Evolutionary conservation across 2,797 vertebrate species (phyloP).

Genomic region (Austrolebias charrua): DNA sequence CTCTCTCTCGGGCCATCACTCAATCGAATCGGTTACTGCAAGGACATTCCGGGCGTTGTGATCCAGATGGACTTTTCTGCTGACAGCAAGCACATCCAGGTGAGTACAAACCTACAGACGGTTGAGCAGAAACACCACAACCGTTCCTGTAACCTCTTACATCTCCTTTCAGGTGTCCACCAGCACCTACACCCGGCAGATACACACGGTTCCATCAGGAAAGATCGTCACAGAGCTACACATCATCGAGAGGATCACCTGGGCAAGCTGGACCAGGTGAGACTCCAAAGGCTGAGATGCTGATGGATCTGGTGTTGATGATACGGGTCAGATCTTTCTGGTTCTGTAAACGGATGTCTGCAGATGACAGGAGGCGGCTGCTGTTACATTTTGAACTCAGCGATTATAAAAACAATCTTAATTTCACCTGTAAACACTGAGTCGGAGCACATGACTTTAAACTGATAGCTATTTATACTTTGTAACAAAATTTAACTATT

Average conservation of each 20-base stretch:
- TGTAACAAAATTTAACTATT: no score
- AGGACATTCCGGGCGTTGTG: constrained; percentile 91
- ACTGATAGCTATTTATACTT: no score
- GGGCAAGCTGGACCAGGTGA: constrained; percentile 98
- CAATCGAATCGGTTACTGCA: constrained; percentile 93
- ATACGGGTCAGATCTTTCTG: no score
- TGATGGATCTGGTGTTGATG: background rate
- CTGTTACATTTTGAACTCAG: no score
- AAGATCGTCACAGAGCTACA: constrained; percentile 83
- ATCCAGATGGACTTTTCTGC: constrained; percentile 96
- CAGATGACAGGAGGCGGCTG: no score
- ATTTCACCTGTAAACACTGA: no score
- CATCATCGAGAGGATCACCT: constrained; percentile 89
- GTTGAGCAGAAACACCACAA: background rate
- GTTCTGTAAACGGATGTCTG: no score
- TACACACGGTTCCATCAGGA: constrained; percentile 91
- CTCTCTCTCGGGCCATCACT: constrained; percentile 90
- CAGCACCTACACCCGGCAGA: constrained; percentile 89
- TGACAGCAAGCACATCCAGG: constrained; percentile 92
- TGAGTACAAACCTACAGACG: background rate
- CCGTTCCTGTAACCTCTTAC: background rate
- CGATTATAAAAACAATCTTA: no score
- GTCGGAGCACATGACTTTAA: no score
- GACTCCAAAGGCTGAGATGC: background rate
- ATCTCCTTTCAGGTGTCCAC: constrained; percentile 84